Evolutionary conservation across 1,140 invertebrate species (phyloP).

Genomic region (Dreissena rostriformis): DNA sequence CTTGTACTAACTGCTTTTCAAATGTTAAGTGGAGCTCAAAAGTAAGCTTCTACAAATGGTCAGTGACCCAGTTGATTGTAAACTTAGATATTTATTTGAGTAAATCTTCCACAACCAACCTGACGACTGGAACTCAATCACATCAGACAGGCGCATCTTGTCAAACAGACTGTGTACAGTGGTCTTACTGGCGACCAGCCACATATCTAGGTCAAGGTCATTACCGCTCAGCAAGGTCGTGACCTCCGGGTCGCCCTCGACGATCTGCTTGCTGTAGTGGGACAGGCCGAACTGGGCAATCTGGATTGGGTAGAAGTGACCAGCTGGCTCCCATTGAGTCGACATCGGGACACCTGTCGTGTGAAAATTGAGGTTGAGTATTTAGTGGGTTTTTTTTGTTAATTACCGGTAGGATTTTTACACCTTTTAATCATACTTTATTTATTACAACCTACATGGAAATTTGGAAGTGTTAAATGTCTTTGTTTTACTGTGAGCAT

Average conservation of each 20-base stretch:
- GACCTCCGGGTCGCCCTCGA: conserved; percentile 64
- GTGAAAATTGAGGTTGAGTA: neutral
- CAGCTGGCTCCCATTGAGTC: conserved; percentile 94
- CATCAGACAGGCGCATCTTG: conserved; percentile 58
- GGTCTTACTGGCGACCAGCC: conserved; percentile 58
- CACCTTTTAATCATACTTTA: too few species aligned
- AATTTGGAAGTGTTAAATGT: too few species aligned
- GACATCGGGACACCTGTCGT: conserved; percentile 92
- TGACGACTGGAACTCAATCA: conserved; percentile 75
- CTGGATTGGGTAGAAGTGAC: conserved; percentile 99
- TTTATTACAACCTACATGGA: too few species aligned
- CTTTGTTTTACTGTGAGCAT: too few species aligned
- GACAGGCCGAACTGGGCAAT: conserved; percentile 98
- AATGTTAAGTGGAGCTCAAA: too few species aligned
- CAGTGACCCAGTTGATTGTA: too few species aligned
- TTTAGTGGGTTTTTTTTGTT: too few species aligned
- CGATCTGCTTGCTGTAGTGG: conserved; percentile 95
- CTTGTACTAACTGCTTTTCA: too few species aligned
- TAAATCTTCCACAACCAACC: conserved; percentile 58
- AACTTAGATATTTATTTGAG: too few species aligned
- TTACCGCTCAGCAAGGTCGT: conserved; percentile 86
- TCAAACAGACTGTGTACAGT: conserved; percentile 31
- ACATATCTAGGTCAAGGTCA: conserved; percentile 75
- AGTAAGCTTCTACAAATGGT: too few species aligned
- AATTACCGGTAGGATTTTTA: too few species aligned